Conservation (phyloP, 2,888 invertebrate species). For the Mechanitis messenoides region DNA sequence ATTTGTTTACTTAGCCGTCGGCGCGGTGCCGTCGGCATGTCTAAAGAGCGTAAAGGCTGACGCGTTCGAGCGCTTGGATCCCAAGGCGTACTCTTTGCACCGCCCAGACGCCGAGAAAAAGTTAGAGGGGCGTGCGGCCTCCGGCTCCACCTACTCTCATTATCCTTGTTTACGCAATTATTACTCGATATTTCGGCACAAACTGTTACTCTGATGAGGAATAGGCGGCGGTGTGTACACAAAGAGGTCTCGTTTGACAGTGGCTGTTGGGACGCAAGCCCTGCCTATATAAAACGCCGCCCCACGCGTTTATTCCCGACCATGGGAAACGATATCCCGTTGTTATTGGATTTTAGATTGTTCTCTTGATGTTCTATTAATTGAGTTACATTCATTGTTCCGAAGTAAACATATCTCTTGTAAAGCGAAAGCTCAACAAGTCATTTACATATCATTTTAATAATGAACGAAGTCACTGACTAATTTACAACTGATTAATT, state of each 20-base stretch:
- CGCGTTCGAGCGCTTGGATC: slow-evolving; percentile 66
- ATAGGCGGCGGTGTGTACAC: slow-evolving; percentile 62
- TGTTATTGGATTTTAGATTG: slow-evolving; percentile 40
- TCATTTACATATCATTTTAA: slow-evolving; percentile 6
- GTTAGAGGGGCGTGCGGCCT: slow-evolving; percentile 64
- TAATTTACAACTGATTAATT: slow-evolving; percentile 6
- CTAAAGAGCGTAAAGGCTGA: slow-evolving; percentile 54
- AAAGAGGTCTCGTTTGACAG: slow-evolving; percentile 68
- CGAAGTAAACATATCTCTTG: background rate
- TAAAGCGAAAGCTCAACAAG: background rate
- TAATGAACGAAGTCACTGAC: slow-evolving; percentile 3
- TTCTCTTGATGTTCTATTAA: slow-evolving; percentile 20
- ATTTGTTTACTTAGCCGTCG: slow-evolving; percentile 60
- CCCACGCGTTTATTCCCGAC: slow-evolving; percentile 63
- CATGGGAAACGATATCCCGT: slow-evolving; percentile 56
- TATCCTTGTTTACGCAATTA: slow-evolving; percentile 72
- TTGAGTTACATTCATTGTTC: background rate
- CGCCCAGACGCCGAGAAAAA: slow-evolving; percentile 70
- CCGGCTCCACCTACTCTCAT: slow-evolving; percentile 72
- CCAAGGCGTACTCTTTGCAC: slow-evolving; percentile 66
- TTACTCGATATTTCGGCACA: slow-evolving; percentile 65
- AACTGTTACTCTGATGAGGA: slow-evolving; percentile 44
- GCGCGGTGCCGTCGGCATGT: slow-evolving; percentile 61
- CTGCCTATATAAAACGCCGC: slow-evolving; percentile 69
- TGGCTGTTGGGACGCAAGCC: slow-evolving; percentile 62